Evolutionary conservation across 2,113 vertebrate species (phyloP).

Genomic region (Mormoops blainvillei): DNA sequence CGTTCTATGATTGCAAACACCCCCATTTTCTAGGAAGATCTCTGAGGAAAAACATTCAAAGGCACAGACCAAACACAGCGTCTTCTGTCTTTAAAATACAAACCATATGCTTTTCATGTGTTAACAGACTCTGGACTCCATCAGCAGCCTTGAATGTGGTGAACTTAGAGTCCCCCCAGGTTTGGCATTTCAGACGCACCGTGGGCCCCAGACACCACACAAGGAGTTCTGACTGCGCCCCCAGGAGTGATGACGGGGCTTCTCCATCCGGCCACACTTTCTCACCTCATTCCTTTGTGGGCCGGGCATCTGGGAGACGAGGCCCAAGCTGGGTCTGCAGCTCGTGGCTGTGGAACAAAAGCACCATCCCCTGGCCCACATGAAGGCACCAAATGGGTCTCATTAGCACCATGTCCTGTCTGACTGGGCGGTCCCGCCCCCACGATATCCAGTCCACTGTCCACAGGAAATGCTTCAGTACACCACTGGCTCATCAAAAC

Average conservation of each 20-base stretch:
- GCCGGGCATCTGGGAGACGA: neutral
- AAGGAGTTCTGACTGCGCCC: neutral
- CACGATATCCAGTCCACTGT: neutral
- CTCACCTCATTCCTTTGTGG: neutral
- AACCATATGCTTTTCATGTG: constrained; percentile 50
- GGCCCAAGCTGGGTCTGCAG: neutral
- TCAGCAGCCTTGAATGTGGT: neutral
- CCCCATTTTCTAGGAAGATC: neutral
- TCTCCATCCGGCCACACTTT: neutral
- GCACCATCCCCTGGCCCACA: too few species aligned
- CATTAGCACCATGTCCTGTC: neutral
- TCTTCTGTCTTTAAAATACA: constrained; percentile 38
- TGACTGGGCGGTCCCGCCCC: neutral
- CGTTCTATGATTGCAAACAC: neutral
- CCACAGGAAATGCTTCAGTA: neutral
- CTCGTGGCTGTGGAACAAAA: neutral
- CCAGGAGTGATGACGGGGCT: neutral
- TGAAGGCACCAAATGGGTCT: neutral
- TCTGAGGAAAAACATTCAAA: neutral
- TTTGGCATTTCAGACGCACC: constrained; percentile 6
- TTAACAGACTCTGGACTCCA: constrained; percentile 23
- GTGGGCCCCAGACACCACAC: neutral
- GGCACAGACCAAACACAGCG: neutral
- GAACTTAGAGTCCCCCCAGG: neutral
- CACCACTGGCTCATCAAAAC: neutral